Percentiles rank a stretch among this genome's conserved stretches.
These are phyloP conservation scores for Eupithecia dodoneata DNA, from an alignment of 2,888 invertebrate species.

Conservation along the genomic window DNA sequence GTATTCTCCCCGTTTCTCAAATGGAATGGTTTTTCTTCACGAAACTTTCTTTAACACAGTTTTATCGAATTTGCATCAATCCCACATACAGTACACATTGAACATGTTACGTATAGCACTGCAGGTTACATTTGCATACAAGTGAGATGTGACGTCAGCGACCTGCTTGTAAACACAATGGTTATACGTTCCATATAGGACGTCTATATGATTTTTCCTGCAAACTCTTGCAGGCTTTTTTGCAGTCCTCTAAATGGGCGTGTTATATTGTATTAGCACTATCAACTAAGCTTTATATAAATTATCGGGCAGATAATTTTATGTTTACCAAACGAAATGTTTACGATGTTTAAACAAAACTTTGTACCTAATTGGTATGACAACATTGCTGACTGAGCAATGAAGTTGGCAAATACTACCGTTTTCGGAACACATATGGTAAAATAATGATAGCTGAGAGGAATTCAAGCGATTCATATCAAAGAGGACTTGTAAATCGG, in stretches of 20 bases:
- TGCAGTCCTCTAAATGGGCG: constrained; percentile 26
- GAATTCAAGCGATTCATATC: neutral
- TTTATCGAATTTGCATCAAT: constrained; percentile 68
- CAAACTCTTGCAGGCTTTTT: constrained; percentile 19
- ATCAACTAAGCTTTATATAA: constrained; percentile 20
- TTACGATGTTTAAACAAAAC: constrained; percentile 1
- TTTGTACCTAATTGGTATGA: neutral
- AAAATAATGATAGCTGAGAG: neutral
- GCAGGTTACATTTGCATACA: constrained; percentile 46
- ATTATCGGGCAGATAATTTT: neutral
- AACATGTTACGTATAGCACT: constrained; percentile 56
- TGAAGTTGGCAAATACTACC: neutral
- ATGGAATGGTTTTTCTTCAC: constrained; percentile 26
- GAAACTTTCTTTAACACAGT: constrained; percentile 64
- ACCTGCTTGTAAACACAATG: constrained; percentile 50
- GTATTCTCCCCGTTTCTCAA: neutral
- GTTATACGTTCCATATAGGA: constrained; percentile 52
- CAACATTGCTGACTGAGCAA: constrained; percentile 1
- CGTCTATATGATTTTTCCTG: constrained; percentile 30
- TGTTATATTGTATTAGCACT: constrained; percentile 25
- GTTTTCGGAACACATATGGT: neutral
- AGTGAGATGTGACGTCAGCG: constrained; percentile 44
- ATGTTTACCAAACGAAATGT: constrained; percentile 2
- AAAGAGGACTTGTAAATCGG: neutral
- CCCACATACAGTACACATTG: constrained; percentile 79